Evolutionary conservation across 1,140 invertebrate genomes (phyloP), one percentile per base, ranked within the genome.

Genomic region (Drosophila guanche): DNA sequence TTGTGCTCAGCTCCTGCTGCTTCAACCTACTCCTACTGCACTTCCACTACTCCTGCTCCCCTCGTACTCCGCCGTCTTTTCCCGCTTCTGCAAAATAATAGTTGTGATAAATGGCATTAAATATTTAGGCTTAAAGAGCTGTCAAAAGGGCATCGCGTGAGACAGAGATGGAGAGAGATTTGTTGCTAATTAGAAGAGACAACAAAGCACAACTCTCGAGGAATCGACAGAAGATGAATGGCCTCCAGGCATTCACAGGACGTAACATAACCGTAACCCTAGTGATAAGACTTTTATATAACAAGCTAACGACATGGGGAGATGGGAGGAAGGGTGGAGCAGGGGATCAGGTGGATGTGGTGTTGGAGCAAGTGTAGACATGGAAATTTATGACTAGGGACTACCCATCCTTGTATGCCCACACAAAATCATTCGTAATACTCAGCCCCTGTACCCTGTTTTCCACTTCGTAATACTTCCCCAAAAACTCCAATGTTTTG

Each of bases 361-460:
- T 0, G 33, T 3, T 33, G 29, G 33, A 12, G 33, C 3, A 37
- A 25, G 54, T 5, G 27, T 23, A 23, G 42, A 68, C 80, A 76
- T 65, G 58, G 67, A 56, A 77, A 85, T 85, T 85, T 86, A 85
- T 86, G 81, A 86, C 33, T 37, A 4, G 33, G 33, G 33, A 12
- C 33, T 37, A 37, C 33, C 12, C 33, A 37, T 37, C 33, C 33
- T 37, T 12, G 33, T 76, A 46, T 76, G 67, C 56, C 46, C 63
- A 62, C 63, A 7, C 63, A 5, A 33, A 47, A 48, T 46, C 51
- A 56, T 43, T 45, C 65, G 10, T 7, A 53, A 22, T 27, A 68
- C 51, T 48, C 25, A 70, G 48, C 40, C 25, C 29, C 16, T 20
- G 1, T 10, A 4, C 33, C 7, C 4, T 37, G 33, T 12, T 33